Evolutionary conservation across 2,113 vertebrate species (phyloP).

Genomic region (Turdus rufiventris): DNA sequence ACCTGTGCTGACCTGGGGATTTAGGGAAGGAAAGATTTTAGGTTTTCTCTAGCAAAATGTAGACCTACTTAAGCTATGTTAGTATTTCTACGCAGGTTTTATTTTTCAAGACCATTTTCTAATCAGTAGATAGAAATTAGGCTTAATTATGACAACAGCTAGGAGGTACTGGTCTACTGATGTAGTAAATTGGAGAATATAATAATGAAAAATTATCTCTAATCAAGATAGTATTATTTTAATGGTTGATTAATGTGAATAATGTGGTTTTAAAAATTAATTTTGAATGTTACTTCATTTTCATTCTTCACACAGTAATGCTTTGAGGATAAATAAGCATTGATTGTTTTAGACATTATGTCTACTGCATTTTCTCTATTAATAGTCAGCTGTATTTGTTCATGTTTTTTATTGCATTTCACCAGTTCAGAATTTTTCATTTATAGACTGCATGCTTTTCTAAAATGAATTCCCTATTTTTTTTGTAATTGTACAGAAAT

Average conservation of each 20-base stretch:
- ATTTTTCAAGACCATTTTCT: background rate
- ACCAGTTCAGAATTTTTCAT: background rate
- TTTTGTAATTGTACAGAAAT: background rate
- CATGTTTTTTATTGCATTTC: background rate
- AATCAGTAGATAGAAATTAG: background rate
- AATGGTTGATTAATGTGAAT: background rate
- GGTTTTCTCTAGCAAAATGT: background rate
- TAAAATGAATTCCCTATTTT: background rate
- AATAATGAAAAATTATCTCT: background rate
- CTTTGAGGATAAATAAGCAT: background rate
- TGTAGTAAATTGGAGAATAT: background rate
- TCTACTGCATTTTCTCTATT: background rate
- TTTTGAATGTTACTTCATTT: background rate
- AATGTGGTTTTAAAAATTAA: background rate
- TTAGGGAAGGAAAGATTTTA: background rate
- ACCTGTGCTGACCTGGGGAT: accelerated
- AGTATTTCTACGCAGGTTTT: background rate
- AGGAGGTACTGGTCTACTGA: background rate
- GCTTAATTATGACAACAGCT: background rate
- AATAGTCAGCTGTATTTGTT: background rate
- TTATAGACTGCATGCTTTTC: background rate
- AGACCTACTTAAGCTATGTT: background rate
- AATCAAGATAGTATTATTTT: background rate
- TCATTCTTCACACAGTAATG: background rate
- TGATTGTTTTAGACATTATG: background rate